These are phyloP conservation scores for Merops nubicus DNA, from an alignment of 2,113 vertebrate genomes.

Conservation along the genomic window DNA sequence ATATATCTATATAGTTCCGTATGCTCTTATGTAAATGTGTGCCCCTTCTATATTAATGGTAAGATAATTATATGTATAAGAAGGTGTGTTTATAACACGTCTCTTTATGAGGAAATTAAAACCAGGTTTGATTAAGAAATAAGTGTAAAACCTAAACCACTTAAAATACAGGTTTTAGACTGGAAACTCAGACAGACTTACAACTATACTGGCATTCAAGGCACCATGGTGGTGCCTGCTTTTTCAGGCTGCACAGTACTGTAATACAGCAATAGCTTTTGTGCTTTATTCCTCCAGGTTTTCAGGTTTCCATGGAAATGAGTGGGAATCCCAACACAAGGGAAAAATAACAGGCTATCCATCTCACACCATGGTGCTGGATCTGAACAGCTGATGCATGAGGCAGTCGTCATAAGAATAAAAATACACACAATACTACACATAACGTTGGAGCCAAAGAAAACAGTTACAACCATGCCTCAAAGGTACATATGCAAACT, in stretches of 20 bases:
- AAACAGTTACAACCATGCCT: neutral
- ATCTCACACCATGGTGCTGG: neutral
- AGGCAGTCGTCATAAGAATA: neutral
- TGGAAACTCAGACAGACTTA: neutral
- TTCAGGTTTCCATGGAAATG: conserved; percentile 63
- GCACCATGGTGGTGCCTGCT: neutral
- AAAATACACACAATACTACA: neutral
- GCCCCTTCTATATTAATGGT: neutral
- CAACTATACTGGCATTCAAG: neutral
- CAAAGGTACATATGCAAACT: neutral
- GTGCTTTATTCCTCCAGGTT: conserved; percentile 12
- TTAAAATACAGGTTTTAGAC: neutral
- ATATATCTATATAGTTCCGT: neutral
- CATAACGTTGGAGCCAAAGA: neutral
- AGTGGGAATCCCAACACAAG: conserved; percentile 40
- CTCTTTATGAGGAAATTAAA: neutral
- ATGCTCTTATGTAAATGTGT: fast-evolving
- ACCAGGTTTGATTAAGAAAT: neutral
- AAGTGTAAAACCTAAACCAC: neutral
- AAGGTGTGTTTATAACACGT: neutral
- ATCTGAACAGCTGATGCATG: conserved; percentile 27
- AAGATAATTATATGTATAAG: neutral
- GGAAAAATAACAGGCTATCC: conserved; percentile 60
- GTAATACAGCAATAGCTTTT: neutral
- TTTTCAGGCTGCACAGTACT: neutral